These are phyloP conservation scores for Sinonovacula constricta DNA, from an alignment of 1,140 invertebrate genomes.

Conservation along the genomic window DNA sequence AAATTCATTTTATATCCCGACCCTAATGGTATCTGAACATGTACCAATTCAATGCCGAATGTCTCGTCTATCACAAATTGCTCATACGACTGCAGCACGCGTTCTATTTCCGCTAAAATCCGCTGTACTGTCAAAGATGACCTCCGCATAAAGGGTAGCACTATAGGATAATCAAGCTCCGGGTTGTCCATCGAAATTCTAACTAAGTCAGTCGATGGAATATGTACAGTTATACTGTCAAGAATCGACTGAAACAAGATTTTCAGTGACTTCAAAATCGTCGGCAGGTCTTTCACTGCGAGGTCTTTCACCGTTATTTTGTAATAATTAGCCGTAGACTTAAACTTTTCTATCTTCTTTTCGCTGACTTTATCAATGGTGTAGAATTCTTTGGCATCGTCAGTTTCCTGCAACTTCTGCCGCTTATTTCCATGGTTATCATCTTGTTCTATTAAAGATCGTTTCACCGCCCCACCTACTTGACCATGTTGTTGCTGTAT, in stretches of 20 bases:
- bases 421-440: neutral
- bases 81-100: too few species aligned
- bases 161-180: too few species aligned
- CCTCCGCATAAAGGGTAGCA: slow-evolving; percentile 8
- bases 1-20: neutral
- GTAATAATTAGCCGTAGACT: slow-evolving; percentile 1
- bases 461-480: neutral
- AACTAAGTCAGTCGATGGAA: slow-evolving; percentile 6
- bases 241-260: neutral
- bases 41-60: neutral
- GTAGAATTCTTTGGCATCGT: too few species aligned
- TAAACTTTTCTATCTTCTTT: slow-evolving; percentile 15
- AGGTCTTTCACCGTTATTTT: slow-evolving; percentile 7
- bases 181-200: slow-evolving; percentile 3
- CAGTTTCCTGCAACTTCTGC: too few species aligned
- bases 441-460: neutral
- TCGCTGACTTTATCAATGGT: too few species aligned
- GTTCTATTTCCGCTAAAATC: neutral
- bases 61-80: too few species aligned
- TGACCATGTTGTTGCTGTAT: too few species aligned
- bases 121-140: slow-evolving; percentile 1
- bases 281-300: slow-evolving; percentile 4
- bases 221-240: neutral
- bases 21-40: neutral
- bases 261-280: too few species aligned